Percentiles rank a stretch among this genome's conserved stretches.
Evolutionary conservation across 2,888 invertebrate species (phyloP).

Genomic region (Hartigia nigra): DNA sequence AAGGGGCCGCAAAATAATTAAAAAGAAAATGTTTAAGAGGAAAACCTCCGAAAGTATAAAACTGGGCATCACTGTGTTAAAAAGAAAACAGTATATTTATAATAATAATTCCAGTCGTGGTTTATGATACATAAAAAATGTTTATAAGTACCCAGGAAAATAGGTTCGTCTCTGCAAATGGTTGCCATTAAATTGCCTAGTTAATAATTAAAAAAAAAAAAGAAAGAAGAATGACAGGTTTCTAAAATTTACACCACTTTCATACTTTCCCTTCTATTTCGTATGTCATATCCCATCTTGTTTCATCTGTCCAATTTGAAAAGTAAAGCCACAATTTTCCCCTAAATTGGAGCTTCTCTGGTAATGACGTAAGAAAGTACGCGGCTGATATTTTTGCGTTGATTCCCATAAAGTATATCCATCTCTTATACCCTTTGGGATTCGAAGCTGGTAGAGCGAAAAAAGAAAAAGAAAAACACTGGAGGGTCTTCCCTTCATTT

Average conservation of each 20-base stretch:
- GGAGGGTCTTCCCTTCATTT: background rate
- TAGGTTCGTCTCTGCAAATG: background rate
- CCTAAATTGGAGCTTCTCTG: background rate
- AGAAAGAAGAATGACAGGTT: background rate
- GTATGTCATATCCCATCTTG: background rate
- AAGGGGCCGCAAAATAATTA: background rate
- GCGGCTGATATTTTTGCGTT: background rate
- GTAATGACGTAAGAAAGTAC: background rate
- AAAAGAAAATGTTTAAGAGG: background rate
- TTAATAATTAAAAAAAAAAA: too few species aligned
- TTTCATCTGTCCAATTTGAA: background rate
- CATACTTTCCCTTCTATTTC: background rate
- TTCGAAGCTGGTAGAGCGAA: background rate
- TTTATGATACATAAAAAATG: background rate
- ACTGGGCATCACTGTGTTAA: background rate
- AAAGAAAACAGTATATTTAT: too few species aligned
- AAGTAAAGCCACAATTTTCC: background rate
- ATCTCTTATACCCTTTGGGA: background rate
- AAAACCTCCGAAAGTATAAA: background rate
- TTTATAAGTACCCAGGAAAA: background rate
- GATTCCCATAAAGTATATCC: background rate
- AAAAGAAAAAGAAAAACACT: background rate
- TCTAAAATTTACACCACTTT: background rate
- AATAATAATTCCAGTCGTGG: background rate
- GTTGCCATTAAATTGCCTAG: background rate